A percentile compares a stretch with the other conserved stretches of the same genome.
Conservation (phyloP, 2,797 vertebrate genomes). For the Sebastes goodei region DNA sequence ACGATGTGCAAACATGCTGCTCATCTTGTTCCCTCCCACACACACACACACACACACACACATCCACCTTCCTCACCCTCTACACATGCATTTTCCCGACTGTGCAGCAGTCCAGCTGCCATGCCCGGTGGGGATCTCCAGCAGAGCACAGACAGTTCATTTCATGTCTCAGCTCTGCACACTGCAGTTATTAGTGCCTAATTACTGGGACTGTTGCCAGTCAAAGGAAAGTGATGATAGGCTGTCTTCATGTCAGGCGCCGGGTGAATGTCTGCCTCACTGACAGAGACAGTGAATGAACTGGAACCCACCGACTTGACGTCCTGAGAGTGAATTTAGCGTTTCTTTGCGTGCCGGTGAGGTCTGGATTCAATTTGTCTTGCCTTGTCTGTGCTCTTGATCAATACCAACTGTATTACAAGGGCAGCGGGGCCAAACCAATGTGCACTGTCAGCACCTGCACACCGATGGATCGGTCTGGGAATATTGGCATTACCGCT, state of each 20-base stretch:
- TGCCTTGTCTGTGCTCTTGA: constrained; percentile 60
- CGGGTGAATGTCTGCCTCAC: constrained; percentile 33
- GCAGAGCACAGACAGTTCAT: constrained; percentile 26
- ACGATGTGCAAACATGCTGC: neutral
- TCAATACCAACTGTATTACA: constrained; percentile 79
- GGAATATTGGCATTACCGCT: constrained; percentile 45
- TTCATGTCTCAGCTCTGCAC: constrained; percentile 40
- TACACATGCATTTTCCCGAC: neutral
- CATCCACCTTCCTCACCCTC: neutral
- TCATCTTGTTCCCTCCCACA: neutral
- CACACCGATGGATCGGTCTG: constrained; percentile 45
- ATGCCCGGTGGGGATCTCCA: constrained; percentile 27
- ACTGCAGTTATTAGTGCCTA: constrained; percentile 42
- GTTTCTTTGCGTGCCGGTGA: constrained; percentile 29
- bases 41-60: neutral
- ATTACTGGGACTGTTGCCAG: constrained; percentile 48
- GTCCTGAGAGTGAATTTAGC: constrained; percentile 36
- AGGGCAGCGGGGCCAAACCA: constrained; percentile 55
- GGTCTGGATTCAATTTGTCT: constrained; percentile 67
- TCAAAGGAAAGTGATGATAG: constrained; percentile 57
- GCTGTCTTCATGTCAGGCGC: constrained; percentile 26
- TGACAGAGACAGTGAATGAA: constrained; percentile 43
- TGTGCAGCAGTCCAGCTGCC: neutral
- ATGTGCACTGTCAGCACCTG: constrained; percentile 74
- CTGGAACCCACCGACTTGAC: constrained; percentile 29